phyloP scores from a whole-genome alignment of 2,888 invertebrate species.

The Tortrix viridana region DNA sequence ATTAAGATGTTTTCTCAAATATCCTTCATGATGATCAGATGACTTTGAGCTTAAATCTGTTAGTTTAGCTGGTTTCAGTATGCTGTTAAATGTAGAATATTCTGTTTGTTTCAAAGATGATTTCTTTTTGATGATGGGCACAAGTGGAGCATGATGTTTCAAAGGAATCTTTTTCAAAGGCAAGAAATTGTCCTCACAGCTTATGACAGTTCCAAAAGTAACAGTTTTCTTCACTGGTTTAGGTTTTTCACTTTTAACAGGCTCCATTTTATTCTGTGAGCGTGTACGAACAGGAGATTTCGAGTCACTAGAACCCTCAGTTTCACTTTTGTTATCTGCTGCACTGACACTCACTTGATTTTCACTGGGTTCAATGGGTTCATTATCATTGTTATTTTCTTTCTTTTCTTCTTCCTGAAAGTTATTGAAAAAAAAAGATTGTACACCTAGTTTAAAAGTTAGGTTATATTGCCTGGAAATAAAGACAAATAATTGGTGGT shows the following conservation, averaged over 20 bases:
- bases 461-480: background rate
- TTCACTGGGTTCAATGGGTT: slow-evolving; percentile 59
- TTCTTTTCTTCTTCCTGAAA: slow-evolving; percentile 82
- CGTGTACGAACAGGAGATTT: slow-evolving; percentile 78
- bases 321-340: slow-evolving; percentile 55
- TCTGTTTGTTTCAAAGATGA: slow-evolving; percentile 83
- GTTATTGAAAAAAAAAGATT: slow-evolving; percentile 35
- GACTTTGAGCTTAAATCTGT: slow-evolving; percentile 86
- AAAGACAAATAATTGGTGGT: background rate
- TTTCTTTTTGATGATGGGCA: slow-evolving; percentile 86
- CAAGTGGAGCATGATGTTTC: slow-evolving; percentile 85
- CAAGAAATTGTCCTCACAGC: slow-evolving; percentile 85
- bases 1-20: slow-evolving; percentile 75
- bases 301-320: slow-evolving; percentile 56
- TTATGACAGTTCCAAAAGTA: slow-evolving; percentile 86
- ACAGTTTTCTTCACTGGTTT: slow-evolving; percentile 86
- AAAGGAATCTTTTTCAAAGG: slow-evolving; percentile 83
- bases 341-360: slow-evolving; percentile 57
- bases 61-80: slow-evolving; percentile 85
- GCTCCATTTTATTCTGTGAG: slow-evolving; percentile 82
- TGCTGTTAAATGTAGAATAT: slow-evolving; percentile 83
- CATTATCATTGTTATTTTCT: slow-evolving; percentile 76
- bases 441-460: background rate
- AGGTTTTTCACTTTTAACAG: slow-evolving; percentile 70
- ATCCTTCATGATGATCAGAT: slow-evolving; percentile 79